Percentiles rank a stretch among this genome's conserved stretches.
Conservation (phyloP, 2,113 vertebrate genomes). For the Apteryx mantelli region DNA sequence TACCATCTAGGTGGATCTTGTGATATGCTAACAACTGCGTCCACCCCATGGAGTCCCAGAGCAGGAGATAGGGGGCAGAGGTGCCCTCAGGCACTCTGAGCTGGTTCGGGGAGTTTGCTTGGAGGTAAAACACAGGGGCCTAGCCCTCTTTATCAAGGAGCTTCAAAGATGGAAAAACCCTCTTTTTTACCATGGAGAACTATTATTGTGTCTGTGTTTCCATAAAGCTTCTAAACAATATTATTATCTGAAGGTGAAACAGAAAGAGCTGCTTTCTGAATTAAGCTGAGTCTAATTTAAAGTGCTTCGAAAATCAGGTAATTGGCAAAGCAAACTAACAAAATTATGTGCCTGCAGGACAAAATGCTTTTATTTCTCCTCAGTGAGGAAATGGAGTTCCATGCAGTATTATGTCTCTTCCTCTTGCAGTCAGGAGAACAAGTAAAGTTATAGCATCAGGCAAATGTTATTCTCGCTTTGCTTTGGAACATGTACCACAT, state of each 20-base stretch:
- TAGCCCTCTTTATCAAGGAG: background rate
- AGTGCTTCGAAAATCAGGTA: conserved; percentile 47
- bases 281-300: conserved; percentile 51
- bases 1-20: background rate
- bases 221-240: conserved; percentile 39
- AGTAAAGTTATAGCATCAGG: conserved; percentile 34
- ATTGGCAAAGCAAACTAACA: conserved; percentile 47
- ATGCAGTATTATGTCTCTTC: background rate
- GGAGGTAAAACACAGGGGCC: background rate
- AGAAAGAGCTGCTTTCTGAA: background rate
- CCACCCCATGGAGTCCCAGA: background rate
- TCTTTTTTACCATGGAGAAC: background rate
- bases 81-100: background rate
- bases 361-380: conserved; percentile 43
- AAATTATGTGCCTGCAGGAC: background rate
- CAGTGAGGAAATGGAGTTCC: background rate
- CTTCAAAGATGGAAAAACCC: background rate
- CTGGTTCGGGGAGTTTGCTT: background rate
- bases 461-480: conserved; percentile 41
- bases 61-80: background rate
- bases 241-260: conserved; percentile 46
- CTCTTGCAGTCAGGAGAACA: background rate
- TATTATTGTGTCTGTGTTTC: background rate
- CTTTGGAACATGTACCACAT: conserved; percentile 44
- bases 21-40: background rate